phyloP scores from a whole-genome alignment of 1,140 invertebrate species.

The Anagrus nilaparvatae region DNA sequence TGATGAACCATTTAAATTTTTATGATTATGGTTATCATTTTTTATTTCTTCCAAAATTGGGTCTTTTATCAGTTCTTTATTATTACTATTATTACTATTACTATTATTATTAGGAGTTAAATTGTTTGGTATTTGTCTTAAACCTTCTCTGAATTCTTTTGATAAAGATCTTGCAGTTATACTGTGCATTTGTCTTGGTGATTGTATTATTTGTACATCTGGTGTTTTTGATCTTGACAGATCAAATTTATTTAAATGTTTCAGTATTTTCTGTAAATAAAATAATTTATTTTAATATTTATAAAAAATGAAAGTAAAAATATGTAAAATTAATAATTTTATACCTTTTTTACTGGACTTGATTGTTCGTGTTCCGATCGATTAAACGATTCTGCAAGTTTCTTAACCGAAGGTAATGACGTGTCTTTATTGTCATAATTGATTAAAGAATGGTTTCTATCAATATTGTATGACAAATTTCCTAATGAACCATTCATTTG shows the following conservation, averaged over 20 bases:
- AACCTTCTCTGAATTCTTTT: constrained; percentile 60
- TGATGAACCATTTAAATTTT: constrained; percentile 22
- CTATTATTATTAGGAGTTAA: not conserved
- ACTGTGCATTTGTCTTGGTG: constrained; percentile 58
- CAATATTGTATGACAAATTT: too few relatives aligned
- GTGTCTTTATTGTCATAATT: constrained; percentile 14
- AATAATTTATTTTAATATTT: too few relatives aligned
- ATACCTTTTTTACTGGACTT: too few relatives aligned
- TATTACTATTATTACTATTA: constrained; percentile 22
- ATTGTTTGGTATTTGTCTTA: constrained; percentile 37
- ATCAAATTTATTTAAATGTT: constrained; percentile 11
- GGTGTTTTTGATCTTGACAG: constrained; percentile 31
- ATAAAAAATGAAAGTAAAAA: constrained; percentile 6
- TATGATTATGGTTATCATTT: constrained; percentile 7
- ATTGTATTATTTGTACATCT: constrained; percentile 31
- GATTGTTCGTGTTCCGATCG: too few relatives aligned
- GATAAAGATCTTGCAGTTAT: constrained; percentile 71
- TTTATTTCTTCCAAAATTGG: constrained; percentile 11
- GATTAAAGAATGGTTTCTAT: too few relatives aligned
- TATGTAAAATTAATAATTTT: too few relatives aligned
- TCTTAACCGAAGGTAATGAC: constrained; percentile 35
- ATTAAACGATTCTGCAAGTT: constrained; percentile 31
- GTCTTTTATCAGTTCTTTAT: constrained; percentile 17
- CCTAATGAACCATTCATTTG: too few relatives aligned
- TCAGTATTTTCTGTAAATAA: too few relatives aligned